Evolutionary conservation across 2,113 vertebrate genomes (phyloP), one percentile per base, ranked within the genome.

Genomic region (Eretmochelys imbricata): DNA sequence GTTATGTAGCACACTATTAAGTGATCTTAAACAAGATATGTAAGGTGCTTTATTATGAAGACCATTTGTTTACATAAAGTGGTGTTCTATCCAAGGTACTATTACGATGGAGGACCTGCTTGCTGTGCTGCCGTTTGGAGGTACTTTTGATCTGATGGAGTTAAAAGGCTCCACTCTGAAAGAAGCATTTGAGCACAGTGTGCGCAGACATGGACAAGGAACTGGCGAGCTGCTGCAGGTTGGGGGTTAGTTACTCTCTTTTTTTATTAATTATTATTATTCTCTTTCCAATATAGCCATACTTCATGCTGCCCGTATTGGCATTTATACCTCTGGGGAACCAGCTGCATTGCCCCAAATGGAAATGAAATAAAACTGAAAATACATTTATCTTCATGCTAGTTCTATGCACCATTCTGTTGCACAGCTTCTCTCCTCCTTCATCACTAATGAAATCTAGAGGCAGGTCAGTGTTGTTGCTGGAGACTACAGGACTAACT

Each of bases 201-300:
- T 99, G 59, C 88, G 8, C 59, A 98, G 99, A 35, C 97, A 99
- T 0, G 99, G 99, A 31, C 54, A 29, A n/a, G 97, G 95, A 94
- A 98, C 95, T 0, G 99, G 99, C 4, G 99, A 99, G 89, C 99
- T 99, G 97, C 98, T 99, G 8, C 99, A 99, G 95, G 99, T 99
- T 57, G 98, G 99, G 35, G 99, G 99, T 99, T 98, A 3, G 88
- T 96, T 89, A 51, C 22, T 35, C 75, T 84, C 53, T 38, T 82
- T 90, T 49, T 19, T 69, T 35, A 31, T 82, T 8, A 22, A 65
- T 59, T 49, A 25, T 3, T 78, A 22, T 87, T 86, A 20, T 9
- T 75, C 8, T 48, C n/a, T 12, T n/a, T 42, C 81, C 35, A 42
- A 53, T 42, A 53, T 29, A 78, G 38, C 22, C n/a, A 8, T 10